Evolutionary conservation across 2,888 invertebrate species (phyloP).

Genomic region (Antheraea yamamai): DNA sequence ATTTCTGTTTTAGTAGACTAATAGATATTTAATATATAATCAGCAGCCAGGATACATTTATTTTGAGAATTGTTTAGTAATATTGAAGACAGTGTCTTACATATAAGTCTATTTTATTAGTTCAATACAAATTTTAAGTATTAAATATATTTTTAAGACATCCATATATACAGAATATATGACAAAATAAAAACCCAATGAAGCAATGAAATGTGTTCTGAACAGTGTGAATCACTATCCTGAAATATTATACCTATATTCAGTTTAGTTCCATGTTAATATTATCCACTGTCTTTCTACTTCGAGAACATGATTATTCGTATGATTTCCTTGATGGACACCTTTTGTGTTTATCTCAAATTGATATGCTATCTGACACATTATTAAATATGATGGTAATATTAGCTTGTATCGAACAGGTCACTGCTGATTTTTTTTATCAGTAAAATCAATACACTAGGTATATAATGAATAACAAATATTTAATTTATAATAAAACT

Average conservation of each 20-base stretch:
- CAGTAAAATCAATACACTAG: neutral
- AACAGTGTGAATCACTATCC: neutral
- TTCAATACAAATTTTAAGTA: neutral
- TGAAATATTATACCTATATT: neutral
- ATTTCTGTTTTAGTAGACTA: neutral
- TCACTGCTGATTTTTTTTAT: neutral
- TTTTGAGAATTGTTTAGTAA: neutral
- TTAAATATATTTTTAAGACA: too few relatives aligned
- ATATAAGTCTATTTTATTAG: neutral
- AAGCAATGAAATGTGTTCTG: neutral
- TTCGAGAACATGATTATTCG: neutral
- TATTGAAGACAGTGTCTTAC: neutral
- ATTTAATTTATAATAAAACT: too few relatives aligned
- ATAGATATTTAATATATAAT: neutral
- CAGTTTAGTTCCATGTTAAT: neutral
- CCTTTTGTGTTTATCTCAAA: neutral
- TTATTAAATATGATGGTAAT: neutral
- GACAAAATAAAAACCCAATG: neutral
- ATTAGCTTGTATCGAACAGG: neutral
- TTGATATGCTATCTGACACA: constrained; percentile 11
- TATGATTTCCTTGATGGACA: constrained; percentile 5
- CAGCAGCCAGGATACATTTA: neutral
- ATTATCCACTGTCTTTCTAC: neutral
- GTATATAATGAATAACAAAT: neutral
- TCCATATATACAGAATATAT: neutral